Evolutionary conservation across 2,797 vertebrate genomes (phyloP).

Genomic region (Pelobates cultripes): DNA sequence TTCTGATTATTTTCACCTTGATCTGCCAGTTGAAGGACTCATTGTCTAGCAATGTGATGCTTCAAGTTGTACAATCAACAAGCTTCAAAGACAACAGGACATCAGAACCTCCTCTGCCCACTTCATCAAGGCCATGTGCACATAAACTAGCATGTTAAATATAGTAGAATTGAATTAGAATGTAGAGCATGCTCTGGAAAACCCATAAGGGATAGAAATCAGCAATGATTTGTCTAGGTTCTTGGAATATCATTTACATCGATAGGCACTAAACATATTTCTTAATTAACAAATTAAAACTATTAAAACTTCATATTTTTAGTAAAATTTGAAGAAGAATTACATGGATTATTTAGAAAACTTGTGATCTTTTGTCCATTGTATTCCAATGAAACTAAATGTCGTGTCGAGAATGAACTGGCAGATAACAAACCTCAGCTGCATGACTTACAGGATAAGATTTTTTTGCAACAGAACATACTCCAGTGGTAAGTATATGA

Average conservation of each 20-base stretch:
- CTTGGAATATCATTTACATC: too few relatives aligned
- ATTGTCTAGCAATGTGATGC: constrained; percentile 68
- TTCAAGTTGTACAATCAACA: constrained; percentile 71
- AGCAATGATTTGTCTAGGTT: too few relatives aligned
- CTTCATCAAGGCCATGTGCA: not conserved
- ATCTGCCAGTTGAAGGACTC: constrained; percentile 88
- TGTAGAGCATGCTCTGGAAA: not conserved
- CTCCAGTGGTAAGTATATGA: not conserved
- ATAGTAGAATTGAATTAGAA: not conserved
- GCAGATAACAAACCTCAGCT: too few relatives aligned
- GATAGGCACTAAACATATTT: too few relatives aligned
- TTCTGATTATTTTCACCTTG: constrained; percentile 85
- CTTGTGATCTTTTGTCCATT: not conserved
- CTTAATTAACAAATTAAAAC: too few relatives aligned
- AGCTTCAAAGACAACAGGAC: constrained; percentile 25
- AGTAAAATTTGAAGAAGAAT: not conserved
- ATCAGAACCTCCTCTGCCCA: not conserved
- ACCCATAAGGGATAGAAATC: not conserved
- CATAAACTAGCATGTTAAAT: not conserved
- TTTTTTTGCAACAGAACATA: not conserved
- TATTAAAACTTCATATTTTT: not conserved
- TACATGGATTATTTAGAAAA: not conserved
- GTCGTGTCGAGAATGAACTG: too few relatives aligned
- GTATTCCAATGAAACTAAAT: too few relatives aligned
- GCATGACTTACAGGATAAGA: too few relatives aligned